A percentile compares a stretch with the other conserved stretches of the same genome.
These are phyloP conservation scores for Zoanthus solanderi DNA, from an alignment of 92 coral and sea anemone species.

Conservation along the genomic window DNA sequence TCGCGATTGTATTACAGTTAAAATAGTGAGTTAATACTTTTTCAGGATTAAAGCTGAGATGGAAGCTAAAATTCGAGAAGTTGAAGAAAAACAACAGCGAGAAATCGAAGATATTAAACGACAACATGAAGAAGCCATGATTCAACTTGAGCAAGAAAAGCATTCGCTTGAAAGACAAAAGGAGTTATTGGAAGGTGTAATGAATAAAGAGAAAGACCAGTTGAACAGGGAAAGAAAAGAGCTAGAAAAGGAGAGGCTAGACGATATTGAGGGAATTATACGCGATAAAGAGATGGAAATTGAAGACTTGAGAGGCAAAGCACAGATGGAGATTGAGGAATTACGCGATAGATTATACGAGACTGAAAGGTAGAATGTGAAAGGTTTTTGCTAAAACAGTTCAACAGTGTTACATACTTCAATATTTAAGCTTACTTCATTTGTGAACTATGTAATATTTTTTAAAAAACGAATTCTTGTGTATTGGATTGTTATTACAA, in stretches of 20 bases:
- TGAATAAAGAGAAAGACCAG: slow-evolving; percentile 84
- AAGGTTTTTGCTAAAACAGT: not conserved
- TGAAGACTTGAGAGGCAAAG: slow-evolving; percentile 91
- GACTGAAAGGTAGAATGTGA: slow-evolving; percentile 82
- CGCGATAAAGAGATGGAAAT: slow-evolving; percentile 88
- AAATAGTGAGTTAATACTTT: not conserved
- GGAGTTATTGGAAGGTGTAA: slow-evolving; percentile 81
- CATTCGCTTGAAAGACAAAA: slow-evolving; percentile 80
- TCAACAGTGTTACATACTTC: not conserved
- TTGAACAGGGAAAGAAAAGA: slow-evolving; percentile 82
- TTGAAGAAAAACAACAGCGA: slow-evolving; percentile 73
- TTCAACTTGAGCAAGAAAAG: slow-evolving; percentile 83
- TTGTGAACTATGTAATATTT: not conserved
- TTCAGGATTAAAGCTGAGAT: slow-evolving; percentile 83
- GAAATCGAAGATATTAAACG: slow-evolving; percentile 80
- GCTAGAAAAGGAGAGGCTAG: slow-evolving; percentile 90
- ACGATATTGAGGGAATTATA: slow-evolving; percentile 89
- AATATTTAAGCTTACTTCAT: not conserved
- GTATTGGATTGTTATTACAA: not conserved
- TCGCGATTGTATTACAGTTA: not conserved
- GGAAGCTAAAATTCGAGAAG: slow-evolving; percentile 75
- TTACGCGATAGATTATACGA: slow-evolving; percentile 88
- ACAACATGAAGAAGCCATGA: slow-evolving; percentile 71
- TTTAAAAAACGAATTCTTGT: not conserved
- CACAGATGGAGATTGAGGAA: slow-evolving; percentile 92